These are phyloP conservation scores for Phytoseiulus persimilis DNA, from an alignment of 2,888 invertebrate genomes.

Conservation along the genomic window DNA sequence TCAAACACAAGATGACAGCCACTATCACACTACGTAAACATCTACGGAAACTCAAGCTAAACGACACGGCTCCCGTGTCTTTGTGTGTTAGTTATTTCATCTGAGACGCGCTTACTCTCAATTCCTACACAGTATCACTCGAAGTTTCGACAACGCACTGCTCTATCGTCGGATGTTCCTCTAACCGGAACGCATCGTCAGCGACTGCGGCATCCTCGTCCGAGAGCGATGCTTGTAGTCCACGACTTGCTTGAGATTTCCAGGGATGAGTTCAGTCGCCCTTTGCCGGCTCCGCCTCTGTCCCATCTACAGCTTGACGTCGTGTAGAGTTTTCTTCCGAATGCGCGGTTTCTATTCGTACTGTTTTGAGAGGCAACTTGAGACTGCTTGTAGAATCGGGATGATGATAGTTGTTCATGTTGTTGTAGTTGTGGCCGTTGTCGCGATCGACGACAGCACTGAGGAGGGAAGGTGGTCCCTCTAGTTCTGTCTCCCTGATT, in stretches of 20 bases:
- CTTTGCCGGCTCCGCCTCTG: background rate
- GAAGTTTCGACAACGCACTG: background rate
- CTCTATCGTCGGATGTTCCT: background rate
- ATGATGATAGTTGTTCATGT: background rate
- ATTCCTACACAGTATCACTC: background rate
- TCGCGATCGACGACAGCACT: background rate
- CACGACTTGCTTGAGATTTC: background rate
- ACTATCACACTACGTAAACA: background rate
- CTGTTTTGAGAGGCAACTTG: background rate
- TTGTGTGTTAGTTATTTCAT: background rate
- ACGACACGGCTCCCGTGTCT: background rate
- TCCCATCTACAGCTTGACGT: background rate
- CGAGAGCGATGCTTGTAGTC: background rate
- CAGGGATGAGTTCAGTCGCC: background rate
- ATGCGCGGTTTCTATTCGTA: background rate
- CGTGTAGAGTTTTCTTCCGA: background rate
- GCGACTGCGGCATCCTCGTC: background rate
- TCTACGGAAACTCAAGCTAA: background rate
- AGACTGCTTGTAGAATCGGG: background rate
- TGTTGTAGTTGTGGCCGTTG: background rate
- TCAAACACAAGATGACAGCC: background rate
- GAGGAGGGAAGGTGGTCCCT: background rate
- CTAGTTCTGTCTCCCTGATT: background rate
- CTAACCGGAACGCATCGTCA: background rate
- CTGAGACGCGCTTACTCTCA: background rate